phyloP scores from a whole-genome alignment of 92 coral and sea anemone species.

The Paramuricea clavata region DNA sequence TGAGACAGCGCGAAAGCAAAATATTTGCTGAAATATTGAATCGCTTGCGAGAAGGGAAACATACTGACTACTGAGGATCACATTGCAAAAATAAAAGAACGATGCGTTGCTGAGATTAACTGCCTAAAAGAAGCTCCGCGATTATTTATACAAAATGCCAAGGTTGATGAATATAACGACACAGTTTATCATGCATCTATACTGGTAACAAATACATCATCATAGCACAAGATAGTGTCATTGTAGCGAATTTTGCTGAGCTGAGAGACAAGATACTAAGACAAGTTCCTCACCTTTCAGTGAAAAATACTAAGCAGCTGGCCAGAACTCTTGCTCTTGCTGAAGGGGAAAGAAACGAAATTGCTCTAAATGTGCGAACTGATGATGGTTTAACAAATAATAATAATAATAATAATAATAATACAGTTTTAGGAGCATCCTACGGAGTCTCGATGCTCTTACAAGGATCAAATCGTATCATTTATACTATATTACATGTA shows the following conservation, averaged over 20 bases:
- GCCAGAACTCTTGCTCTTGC: conserved; percentile 57
- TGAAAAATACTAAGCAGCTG: conserved; percentile 67
- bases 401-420: too few relatives aligned
- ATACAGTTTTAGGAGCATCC: too few relatives aligned
- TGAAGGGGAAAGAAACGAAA: conserved; percentile 62
- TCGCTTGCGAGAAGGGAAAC: conserved; percentile 62
- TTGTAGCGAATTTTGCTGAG: conserved; percentile 62
- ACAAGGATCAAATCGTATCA: too few relatives aligned
- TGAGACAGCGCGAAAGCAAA: too few relatives aligned
- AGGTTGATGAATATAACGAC: conserved; percentile 68
- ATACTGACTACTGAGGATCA: conserved; percentile 65
- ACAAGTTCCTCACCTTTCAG: conserved; percentile 56
- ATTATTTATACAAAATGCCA: conserved; percentile 68
- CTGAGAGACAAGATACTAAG: conserved; percentile 59
- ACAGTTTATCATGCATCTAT: conserved; percentile 59
- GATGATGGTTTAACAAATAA: too few relatives aligned
- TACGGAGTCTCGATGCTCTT: too few relatives aligned
- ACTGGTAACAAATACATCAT: conserved; percentile 60
- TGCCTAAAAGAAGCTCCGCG: conserved; percentile 49
- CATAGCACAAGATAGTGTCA: conserved; percentile 71
- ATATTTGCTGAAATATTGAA: conserved; percentile 65
- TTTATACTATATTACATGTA: too few relatives aligned
- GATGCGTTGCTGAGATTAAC: conserved; percentile 23
- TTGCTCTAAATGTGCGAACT: conserved; percentile 55
- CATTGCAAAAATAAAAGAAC: conserved; percentile 59